Evolutionary conservation across 1,140 invertebrate species (phyloP).

Genomic region (Rhizoglyphus robini): DNA sequence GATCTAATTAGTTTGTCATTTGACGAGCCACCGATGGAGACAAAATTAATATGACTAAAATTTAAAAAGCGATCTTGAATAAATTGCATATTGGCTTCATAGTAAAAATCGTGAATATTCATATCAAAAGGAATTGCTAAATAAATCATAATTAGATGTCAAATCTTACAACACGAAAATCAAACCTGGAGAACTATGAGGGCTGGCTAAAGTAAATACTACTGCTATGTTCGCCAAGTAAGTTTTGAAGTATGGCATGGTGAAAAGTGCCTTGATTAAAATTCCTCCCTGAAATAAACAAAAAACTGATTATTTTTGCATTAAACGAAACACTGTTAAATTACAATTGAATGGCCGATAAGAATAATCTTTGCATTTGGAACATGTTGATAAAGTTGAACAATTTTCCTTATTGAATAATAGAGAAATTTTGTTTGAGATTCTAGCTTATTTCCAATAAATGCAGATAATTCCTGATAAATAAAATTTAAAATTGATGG

Average conservation of each 20-base stretch:
- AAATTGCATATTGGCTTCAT: background rate
- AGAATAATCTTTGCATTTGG: constrained; percentile 15
- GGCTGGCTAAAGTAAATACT: constrained; percentile 19
- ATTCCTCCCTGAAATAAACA: constrained; percentile 18
- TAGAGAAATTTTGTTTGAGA: constrained; percentile 46
- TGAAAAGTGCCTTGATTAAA: constrained; percentile 17
- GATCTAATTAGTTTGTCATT: constrained; percentile 19
- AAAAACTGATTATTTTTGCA: background rate
- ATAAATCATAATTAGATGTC: background rate
- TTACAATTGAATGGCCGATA: constrained; percentile 22
- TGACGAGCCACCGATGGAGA: constrained; percentile 21
- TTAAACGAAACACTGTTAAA: constrained; percentile 10
- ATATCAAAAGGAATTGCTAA: constrained; percentile 13
- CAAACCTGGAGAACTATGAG: constrained; percentile 17
- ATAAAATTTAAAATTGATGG: constrained; percentile 7
- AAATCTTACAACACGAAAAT: background rate
- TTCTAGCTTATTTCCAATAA: constrained; percentile 60
- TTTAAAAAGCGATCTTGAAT: background rate
- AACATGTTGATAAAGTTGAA: constrained; percentile 10
- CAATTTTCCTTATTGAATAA: constrained; percentile 10
- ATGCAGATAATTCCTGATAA: constrained; percentile 49
- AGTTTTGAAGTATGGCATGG: background rate
- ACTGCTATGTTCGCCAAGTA: constrained; percentile 13
- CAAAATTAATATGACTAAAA: constrained; percentile 3
- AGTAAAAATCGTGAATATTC: background rate